A percentile compares a stretch with the other conserved stretches of the same genome.
Conservation (phyloP, 2,797 vertebrate genomes). For the Pseudochirops cupreus region DNA sequence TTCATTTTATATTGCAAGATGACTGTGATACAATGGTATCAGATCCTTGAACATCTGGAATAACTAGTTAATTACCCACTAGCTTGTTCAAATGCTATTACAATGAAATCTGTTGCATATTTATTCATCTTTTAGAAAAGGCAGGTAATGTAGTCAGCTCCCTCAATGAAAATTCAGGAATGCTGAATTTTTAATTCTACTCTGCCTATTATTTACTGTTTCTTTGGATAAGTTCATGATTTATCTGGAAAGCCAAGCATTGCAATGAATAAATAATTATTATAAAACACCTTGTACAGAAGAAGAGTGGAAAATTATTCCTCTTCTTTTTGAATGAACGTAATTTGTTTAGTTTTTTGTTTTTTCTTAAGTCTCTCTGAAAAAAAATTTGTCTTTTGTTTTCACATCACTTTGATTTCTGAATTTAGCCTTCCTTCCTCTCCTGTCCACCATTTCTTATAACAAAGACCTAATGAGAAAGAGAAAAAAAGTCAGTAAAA, state of each 20-base stretch:
- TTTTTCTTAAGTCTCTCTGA: neutral
- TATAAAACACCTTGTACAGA: neutral
- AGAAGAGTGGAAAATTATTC: neutral
- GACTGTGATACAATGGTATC: neutral
- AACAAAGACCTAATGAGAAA: neutral
- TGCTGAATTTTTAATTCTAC: neutral
- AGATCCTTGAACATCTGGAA: neutral
- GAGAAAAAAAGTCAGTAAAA: neutral
- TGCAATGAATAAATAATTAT: neutral
- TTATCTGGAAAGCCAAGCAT: neutral
- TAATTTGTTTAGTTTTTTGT: neutral
- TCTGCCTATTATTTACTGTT: neutral
- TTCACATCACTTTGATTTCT: neutral
- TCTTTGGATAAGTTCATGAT: neutral
- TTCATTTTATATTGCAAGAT: neutral
- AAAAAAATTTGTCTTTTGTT: neutral
- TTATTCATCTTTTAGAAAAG: neutral
- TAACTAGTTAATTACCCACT: neutral
- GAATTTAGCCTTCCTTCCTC: neutral
- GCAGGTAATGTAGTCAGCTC: neutral
- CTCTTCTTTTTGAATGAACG: neutral
- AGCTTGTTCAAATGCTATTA: neutral
- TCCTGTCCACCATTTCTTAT: neutral
- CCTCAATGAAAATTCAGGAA: neutral
- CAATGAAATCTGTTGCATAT: neutral